A percentile compares a stretch with the other conserved stretches of the same genome.
These are phyloP conservation scores for Picus viridis DNA, from an alignment of 2,797 vertebrate species.

Conservation along the genomic window DNA sequence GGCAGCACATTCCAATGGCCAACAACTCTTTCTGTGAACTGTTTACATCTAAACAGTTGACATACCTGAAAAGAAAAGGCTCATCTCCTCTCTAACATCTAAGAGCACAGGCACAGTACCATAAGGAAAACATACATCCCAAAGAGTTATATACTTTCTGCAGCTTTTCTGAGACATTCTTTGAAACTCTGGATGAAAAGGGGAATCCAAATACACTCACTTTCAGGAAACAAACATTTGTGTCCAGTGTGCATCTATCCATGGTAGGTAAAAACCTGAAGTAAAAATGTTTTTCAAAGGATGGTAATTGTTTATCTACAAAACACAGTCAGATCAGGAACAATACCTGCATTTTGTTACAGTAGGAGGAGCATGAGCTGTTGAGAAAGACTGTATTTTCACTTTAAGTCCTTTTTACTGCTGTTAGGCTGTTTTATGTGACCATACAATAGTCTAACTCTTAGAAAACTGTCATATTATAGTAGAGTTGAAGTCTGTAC, in stretches of 20 bases:
- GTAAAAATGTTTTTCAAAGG: background rate
- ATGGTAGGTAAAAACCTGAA: background rate
- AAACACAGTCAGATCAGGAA: background rate
- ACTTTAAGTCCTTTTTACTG: background rate
- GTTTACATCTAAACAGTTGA: background rate
- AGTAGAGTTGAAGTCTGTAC: background rate
- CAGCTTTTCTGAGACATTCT: background rate
- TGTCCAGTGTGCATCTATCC: background rate
- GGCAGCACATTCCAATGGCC: no score
- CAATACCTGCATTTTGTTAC: background rate
- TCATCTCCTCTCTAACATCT: background rate
- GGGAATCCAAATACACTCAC: background rate
- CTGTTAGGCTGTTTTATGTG: background rate
- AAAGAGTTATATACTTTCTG: background rate
- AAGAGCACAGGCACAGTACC: background rate
- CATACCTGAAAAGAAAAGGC: background rate
- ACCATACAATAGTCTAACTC: background rate
- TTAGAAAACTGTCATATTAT: background rate
- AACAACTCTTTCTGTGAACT: no score
- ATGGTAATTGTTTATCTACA: background rate
- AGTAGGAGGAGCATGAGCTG: background rate
- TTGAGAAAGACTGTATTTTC: background rate
- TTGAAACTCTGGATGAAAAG: background rate
- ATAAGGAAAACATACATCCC: background rate
- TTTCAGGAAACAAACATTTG: background rate